A percentile compares a stretch with the other conserved stretches of the same genome.
Evolutionary conservation across 2,113 vertebrate genomes (phyloP).

Genomic region (Tenebrosternarchus preto): DNA sequence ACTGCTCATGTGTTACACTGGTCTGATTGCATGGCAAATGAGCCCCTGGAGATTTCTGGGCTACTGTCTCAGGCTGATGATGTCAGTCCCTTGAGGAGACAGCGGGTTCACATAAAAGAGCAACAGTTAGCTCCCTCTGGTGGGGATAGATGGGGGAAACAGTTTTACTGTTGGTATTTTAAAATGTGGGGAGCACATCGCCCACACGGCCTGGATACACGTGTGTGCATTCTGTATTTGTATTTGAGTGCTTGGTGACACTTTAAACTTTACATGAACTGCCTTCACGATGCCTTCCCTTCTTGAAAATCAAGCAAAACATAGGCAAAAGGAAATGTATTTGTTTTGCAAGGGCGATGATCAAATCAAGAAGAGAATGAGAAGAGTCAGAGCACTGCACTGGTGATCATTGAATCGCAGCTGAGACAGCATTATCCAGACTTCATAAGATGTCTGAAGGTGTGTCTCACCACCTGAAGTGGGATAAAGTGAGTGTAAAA

Average conservation of each 20-base stretch:
- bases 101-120: background rate
- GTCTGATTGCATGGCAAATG: background rate
- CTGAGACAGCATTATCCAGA: no score
- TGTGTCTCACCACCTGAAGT: no score
- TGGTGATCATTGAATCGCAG: no score
- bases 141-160: background rate
- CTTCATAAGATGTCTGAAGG: no score
- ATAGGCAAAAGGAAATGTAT: no score
- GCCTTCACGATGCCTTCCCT: no score
- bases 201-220: background rate
- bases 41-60: background rate
- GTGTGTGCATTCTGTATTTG: background rate
- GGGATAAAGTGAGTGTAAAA: no score
- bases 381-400: no score
- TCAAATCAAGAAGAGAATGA: no score
- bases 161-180: background rate
- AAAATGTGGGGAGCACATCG: background rate
- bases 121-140: background rate
- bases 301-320: no score
- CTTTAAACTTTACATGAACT: no score
- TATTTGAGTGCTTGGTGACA: slow-evolving; percentile 4
- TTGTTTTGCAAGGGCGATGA: no score
- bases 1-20: background rate
- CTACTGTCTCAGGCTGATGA: background rate
- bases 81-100: background rate